Conservation (phyloP, 1,140 invertebrate genomes). For the Drosophila varians region DNA sequence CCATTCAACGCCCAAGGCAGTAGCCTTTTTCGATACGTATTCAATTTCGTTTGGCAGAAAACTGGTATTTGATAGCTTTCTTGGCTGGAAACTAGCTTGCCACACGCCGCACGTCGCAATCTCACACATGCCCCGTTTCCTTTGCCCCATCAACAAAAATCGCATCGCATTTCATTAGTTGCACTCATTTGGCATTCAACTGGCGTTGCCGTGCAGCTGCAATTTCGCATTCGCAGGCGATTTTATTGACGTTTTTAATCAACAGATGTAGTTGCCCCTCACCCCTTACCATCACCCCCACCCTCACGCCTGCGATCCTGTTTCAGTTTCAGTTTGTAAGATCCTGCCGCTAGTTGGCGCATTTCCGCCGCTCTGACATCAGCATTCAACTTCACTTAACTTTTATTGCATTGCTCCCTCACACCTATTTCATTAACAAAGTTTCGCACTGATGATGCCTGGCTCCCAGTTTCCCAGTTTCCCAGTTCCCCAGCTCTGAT, state of each 20-base stretch:
- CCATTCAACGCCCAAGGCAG: not conserved
- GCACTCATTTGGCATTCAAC: conserved; percentile 75
- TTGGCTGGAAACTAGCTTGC: not conserved
- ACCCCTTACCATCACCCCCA: not conserved
- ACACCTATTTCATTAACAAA: conserved; percentile 80
- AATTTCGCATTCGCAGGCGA: conserved; percentile 68
- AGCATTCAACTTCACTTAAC: conserved; percentile 73
- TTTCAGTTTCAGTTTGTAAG: not conserved
- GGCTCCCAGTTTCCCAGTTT: not conserved
- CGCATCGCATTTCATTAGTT: conserved; percentile 68
- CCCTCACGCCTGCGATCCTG: not conserved
- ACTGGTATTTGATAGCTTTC: conserved; percentile 3
- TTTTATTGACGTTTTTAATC: conserved; percentile 82
- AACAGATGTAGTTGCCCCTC: conserved; percentile 47
- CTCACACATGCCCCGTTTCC: conserved; percentile 13
- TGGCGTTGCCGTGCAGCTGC: conserved; percentile 69
- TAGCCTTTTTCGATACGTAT: not conserved
- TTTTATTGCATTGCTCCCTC: conserved; percentile 73
- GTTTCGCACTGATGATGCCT: conserved; percentile 74
- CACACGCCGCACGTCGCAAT: conserved; percentile 10
- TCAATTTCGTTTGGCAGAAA: not conserved
- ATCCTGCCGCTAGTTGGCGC: conserved; percentile 1
- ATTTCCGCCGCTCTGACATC: conserved; percentile 26
- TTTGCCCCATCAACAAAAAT: conserved; percentile 38
- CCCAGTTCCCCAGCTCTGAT: conserved; percentile 2